Base-by-base conservation (phyloP, 1,140 invertebrate genomes). In the Parapsyche elsis region DNA sequence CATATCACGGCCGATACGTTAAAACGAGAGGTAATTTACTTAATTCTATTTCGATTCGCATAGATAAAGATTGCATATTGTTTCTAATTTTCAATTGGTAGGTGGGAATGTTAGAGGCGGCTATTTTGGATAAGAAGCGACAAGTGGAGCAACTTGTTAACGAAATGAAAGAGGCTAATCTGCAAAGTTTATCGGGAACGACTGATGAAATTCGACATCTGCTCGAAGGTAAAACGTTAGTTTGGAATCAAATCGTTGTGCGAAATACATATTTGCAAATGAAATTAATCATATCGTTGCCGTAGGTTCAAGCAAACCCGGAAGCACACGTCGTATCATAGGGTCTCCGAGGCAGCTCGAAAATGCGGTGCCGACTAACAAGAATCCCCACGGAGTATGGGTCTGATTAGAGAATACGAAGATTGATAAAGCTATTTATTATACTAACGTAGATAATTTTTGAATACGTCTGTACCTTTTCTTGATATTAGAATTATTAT, bases 361-460 rank as follows among this genome's bases (percentile, higher is more conserved):
- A 88, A 97, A 96, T 87, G 95, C 96, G 45, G 95, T 97, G 64
- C 95, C 96, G 57, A 97, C 96, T 16, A 97, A 95, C 87, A 97
- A 97, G 88, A 98, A 98, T 89, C 96, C 96, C 49, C 96, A 98
- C 85, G 97, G 97, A 24, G 96, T 98, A 73, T 98, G 97, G 97
- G 96, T 98, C 53, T 98, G 91, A 90, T 79, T 74, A 30, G 24
- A 12, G 19, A 77, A 49, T 64, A 57, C 19, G 19, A 71, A 44
- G 44, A 53, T 80, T 53, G 74, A 78, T 49, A 76, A 83, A 71
- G 12, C 12, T 83, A 83, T 77, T 77, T 77, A 77, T 77, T 77
- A 38, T 75, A 44, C 30, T 38, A 75, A 76, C 49, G n/a, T 76
- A 76, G 49, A 59, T 59, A 23, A 5, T 44, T 74, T 61, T 61